A percentile compares a stretch with the other conserved stretches of the same genome.
Evolutionary conservation across 1,140 invertebrate genomes (phyloP).

Genomic region (Berghia stephanieae): DNA sequence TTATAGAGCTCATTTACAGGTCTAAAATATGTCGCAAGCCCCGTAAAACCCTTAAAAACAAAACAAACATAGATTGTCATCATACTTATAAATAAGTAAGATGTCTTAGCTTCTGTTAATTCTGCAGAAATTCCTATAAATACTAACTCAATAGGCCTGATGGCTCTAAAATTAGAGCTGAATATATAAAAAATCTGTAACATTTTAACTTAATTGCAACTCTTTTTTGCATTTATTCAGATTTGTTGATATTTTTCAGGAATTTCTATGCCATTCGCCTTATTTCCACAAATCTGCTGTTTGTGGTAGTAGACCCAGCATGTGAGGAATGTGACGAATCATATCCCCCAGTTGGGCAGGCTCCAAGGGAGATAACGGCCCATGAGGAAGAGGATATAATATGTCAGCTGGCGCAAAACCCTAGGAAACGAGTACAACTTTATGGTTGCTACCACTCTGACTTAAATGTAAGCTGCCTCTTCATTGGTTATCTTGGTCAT

Average conservation of each 20-base stretch:
- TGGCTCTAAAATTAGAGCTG: background rate
- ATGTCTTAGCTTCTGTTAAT: too few species aligned
- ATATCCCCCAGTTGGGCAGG: conserved; percentile 9
- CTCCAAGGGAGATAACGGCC: conserved; percentile 2
- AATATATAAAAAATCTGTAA: background rate
- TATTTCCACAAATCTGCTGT: conserved; percentile 40
- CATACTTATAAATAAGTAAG: too few species aligned
- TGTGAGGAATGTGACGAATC: conserved; percentile 35
- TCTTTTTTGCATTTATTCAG: too few species aligned
- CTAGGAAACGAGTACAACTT: conserved; percentile 28
- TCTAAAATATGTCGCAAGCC: too few species aligned
- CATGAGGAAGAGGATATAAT: conserved; percentile 27
- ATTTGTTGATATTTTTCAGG: conserved; percentile 30
- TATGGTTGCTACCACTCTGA: conserved; percentile 34
- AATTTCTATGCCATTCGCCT: conserved; percentile 34
- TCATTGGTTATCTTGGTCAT: background rate
- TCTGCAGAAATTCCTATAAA: too few species aligned
- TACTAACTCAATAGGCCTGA: background rate
- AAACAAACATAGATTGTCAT: too few species aligned
- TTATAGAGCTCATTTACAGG: too few species aligned
- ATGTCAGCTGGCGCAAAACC: conserved; percentile 27
- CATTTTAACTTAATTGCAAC: background rate
- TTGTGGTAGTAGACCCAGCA: conserved; percentile 39
- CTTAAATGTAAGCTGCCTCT: conserved; percentile 23
- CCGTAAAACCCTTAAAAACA: too few species aligned